These are phyloP conservation scores for Andrena chrysosceles DNA, from an alignment of 2,888 invertebrate species.

Conservation along the genomic window DNA sequence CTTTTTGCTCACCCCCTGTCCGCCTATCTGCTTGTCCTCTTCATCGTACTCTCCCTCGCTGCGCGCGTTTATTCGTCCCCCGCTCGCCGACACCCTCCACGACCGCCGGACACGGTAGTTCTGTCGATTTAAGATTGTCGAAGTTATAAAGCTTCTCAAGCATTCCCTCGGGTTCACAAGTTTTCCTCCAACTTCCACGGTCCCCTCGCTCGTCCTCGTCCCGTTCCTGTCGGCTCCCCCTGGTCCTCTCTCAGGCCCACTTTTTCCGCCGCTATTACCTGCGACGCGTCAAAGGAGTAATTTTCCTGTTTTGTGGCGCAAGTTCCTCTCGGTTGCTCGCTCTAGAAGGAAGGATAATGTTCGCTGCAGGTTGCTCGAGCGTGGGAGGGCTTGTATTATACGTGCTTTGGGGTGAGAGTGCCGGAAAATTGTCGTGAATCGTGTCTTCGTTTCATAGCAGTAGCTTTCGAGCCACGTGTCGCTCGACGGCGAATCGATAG, in stretches of 20 bases:
- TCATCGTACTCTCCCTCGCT: conserved; percentile 22
- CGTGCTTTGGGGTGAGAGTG: neutral
- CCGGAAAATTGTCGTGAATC: neutral
- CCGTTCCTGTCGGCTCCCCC: conserved; percentile 14
- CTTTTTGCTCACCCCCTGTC: conserved; percentile 7
- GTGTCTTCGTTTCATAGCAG: neutral
- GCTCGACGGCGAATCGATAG: neutral
- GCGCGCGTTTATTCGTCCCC: conserved; percentile 45
- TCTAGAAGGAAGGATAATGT: conserved; percentile 53
- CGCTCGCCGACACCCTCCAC: conserved; percentile 40
- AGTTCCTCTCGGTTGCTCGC: conserved; percentile 54
- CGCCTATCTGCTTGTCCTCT: conserved; percentile 35
- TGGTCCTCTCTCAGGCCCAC: conserved; percentile 11
- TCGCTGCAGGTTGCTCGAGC: neutral
- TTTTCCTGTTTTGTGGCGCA: conserved; percentile 62
- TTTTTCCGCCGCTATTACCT: conserved; percentile 49
- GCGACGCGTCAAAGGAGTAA: conserved; percentile 68
- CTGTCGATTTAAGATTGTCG: conserved; percentile 77
- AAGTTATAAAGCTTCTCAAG: conserved; percentile 77
- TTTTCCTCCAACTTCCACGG: conserved; percentile 65
- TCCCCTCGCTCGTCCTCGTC: conserved; percentile 39
- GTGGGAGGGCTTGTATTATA: conserved; percentile 5
- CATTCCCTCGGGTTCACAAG: conserved; percentile 73
- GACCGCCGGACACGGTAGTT: conserved; percentile 66
- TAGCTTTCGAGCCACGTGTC: neutral